Percentiles rank a stretch among this genome's conserved stretches.
These are phyloP conservation scores for Xanthorhoe designata DNA, from an alignment of 2,888 invertebrate genomes.

Conservation along the genomic window DNA sequence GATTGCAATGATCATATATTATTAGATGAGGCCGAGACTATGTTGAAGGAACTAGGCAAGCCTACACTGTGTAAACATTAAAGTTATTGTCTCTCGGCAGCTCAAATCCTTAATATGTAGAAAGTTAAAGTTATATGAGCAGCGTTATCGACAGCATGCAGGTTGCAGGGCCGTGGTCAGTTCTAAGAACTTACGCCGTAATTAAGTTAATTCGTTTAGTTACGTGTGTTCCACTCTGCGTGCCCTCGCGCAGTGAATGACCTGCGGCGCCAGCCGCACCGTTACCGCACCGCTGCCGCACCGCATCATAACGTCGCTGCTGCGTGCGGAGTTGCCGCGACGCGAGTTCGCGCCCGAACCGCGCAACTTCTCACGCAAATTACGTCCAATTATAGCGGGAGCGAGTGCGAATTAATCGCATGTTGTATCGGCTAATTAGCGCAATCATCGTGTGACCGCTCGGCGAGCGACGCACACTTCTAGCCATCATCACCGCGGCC, in stretches of 20 bases:
- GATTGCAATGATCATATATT: too few species aligned
- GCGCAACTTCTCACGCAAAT: conserved; percentile 48
- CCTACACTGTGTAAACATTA: too few species aligned
- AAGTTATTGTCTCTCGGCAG: too few species aligned
- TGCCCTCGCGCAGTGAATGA: conserved; percentile 15
- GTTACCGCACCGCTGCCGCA: not conserved
- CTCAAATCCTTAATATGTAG: too few species aligned
- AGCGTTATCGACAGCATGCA: too few species aligned
- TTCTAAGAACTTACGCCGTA: conserved; percentile 28
- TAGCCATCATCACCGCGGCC: not conserved
- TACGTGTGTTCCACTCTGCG: conserved; percentile 12
- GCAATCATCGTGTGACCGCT: conserved; percentile 42
- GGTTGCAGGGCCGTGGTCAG: not conserved
- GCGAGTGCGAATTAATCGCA: conserved; percentile 46
- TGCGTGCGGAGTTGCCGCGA: not conserved
- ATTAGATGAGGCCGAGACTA: too few species aligned
- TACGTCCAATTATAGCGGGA: conserved; percentile 47
- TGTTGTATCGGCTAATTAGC: conserved; percentile 39
- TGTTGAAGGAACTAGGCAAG: too few species aligned
- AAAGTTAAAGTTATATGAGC: too few species aligned
- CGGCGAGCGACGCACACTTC: conserved; percentile 2
- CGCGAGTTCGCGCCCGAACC: not conserved
- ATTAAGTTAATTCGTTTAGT: conserved; percentile 27
- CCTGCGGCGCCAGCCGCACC: not conserved
- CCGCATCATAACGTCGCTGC: not conserved